phyloP scores from a whole-genome alignment of 2,113 vertebrate species.

The Accipiter cooperii region DNA sequence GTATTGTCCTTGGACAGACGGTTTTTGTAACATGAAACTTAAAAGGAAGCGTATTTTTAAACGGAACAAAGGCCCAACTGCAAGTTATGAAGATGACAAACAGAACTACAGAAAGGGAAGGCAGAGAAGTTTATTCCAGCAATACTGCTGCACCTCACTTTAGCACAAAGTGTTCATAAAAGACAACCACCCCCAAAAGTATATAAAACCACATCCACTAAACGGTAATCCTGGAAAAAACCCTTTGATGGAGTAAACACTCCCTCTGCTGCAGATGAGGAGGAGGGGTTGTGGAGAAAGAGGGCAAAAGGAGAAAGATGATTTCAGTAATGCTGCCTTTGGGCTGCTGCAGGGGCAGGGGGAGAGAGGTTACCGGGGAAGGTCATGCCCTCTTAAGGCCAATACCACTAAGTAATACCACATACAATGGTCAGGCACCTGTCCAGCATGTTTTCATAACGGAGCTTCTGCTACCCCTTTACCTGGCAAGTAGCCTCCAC shows the following conservation, averaged over 20 bases:
- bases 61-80: neutral
- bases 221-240: conserved; percentile 1
- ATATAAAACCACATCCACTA: conserved; percentile 25
- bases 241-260: conserved; percentile 17
- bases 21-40: neutral
- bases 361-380: neutral
- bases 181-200: neutral
- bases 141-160: neutral
- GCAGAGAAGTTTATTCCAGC: conserved; percentile 68
- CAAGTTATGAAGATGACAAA: neutral
- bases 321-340: neutral
- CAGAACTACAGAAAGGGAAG: conserved; percentile 15
- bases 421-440: neutral
- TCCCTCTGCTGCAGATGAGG: conserved; percentile 12
- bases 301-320: neutral
- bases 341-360: neutral
- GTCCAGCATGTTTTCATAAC: neutral
- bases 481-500: neutral
- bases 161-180: conserved; percentile 1
- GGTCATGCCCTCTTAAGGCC: neutral
- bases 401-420: neutral
- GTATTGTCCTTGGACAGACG: neutral
- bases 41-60: neutral
- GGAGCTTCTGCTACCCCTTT: neutral
- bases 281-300: neutral